These are phyloP conservation scores for Myrmophylax atrothorax DNA, from an alignment of 2,113 vertebrate species.

Conservation along the genomic window DNA sequence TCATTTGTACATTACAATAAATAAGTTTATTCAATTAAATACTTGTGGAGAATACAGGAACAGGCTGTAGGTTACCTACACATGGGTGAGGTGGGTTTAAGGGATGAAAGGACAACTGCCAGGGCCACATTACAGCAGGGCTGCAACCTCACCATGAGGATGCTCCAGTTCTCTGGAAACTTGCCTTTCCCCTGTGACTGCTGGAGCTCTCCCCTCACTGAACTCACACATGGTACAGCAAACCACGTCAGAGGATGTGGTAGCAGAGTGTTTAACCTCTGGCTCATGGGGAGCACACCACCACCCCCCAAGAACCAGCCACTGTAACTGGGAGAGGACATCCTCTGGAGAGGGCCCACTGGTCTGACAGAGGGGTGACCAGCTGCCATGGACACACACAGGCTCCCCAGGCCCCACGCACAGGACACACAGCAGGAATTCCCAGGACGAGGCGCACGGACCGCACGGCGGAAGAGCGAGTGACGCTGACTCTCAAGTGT, in stretches of 20 bases:
- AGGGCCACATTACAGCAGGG: not conserved
- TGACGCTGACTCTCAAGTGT: not conserved
- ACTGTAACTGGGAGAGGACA: not conserved
- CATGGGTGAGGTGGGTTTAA: not conserved
- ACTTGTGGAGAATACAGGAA: not conserved
- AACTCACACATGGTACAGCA: not conserved
- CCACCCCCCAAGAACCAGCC: fast-evolving
- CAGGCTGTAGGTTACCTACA: not conserved
- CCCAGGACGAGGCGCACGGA: not conserved
- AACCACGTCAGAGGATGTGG: not conserved
- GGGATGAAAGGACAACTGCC: not conserved
- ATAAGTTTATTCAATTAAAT: not conserved
- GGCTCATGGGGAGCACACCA: not conserved
- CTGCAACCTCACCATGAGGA: fast-evolving
- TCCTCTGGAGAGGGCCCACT: fast-evolving
- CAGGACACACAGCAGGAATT: not conserved
- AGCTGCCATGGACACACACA: not conserved
- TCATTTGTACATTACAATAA: not conserved
- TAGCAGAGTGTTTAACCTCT: not conserved
- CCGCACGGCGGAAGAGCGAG: not conserved
- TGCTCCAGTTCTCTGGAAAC: not conserved
- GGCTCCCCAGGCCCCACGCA: fast-evolving
- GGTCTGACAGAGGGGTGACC: not conserved
- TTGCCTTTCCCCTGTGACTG: not conserved
- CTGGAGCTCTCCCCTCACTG: not conserved